These are phyloP conservation scores for Germaria angustata DNA, from an alignment of 2,888 invertebrate genomes.

Conservation along the genomic window DNA sequence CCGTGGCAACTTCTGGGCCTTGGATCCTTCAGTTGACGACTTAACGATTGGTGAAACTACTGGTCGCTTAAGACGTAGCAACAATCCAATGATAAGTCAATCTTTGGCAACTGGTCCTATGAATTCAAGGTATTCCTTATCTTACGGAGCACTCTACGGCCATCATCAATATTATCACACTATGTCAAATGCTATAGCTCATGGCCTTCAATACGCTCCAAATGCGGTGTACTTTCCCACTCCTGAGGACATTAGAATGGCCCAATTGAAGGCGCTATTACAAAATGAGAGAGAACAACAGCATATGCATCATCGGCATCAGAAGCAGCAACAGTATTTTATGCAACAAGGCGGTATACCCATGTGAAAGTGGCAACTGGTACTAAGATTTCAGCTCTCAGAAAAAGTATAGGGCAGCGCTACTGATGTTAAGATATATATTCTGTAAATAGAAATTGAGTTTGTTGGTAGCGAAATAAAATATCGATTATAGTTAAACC, in stretches of 20 bases:
- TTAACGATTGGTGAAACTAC: slow-evolving; percentile 98
- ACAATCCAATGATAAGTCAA: slow-evolving; percentile 49
- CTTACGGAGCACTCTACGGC: slow-evolving; percentile 25
- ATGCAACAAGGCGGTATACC: too few species aligned
- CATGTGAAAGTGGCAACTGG: too few species aligned
- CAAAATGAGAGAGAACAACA: slow-evolving; percentile 62
- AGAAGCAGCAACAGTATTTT: too few species aligned
- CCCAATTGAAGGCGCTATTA: slow-evolving; percentile 54
- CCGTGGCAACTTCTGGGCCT: slow-evolving; percentile 99
- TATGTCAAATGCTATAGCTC: slow-evolving; percentile 38
- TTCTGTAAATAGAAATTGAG: too few species aligned
- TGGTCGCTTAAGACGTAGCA: slow-evolving; percentile 90
- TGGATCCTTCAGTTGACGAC: slow-evolving; percentile 96
- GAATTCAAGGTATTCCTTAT: slow-evolving; percentile 29
- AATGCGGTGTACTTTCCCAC: slow-evolving; percentile 74
- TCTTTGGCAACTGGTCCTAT: slow-evolving; percentile 41
- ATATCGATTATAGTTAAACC: too few species aligned
- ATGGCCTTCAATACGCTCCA: slow-evolving; percentile 65
- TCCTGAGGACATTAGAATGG: slow-evolving; percentile 67
- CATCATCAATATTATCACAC: slow-evolving; percentile 70
- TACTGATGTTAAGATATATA: too few species aligned
- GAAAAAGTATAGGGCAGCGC: too few species aligned
- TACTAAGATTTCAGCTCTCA: too few species aligned
- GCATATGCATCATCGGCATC: too few species aligned
- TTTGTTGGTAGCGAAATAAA: too few species aligned